phyloP scores from a whole-genome alignment of 1,140 invertebrate species.

The Dryas iulia region DNA sequence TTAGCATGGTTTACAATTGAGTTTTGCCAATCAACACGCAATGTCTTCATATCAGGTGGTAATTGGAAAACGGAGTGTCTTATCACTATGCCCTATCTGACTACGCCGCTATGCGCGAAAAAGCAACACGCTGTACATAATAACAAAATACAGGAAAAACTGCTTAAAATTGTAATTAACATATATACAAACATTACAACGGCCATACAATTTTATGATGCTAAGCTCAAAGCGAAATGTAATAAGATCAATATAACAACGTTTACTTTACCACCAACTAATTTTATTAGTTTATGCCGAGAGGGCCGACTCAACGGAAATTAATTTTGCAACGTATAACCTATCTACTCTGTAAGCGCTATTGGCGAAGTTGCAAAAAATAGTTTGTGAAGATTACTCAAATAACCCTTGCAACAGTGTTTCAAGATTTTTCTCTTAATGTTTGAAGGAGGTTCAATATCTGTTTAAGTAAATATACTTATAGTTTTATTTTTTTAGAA shows the following conservation, averaged over 20 bases:
- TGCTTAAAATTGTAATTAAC: too few relatives aligned
- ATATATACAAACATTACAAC: neutral
- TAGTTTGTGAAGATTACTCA: neutral
- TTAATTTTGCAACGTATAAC: conserved; percentile 7
- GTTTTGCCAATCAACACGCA: too few relatives aligned
- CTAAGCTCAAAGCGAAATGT: neutral
- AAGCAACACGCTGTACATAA: too few relatives aligned
- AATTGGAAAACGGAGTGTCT: too few relatives aligned
- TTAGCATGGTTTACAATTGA: too few relatives aligned
- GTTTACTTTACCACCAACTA: neutral
- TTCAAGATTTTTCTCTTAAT: neutral
- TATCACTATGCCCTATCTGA: too few relatives aligned
- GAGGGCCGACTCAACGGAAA: conserved; percentile 4
- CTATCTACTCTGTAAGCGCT: neutral
- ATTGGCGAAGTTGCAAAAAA: neutral
- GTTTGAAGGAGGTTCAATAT: neutral
- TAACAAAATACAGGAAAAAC: too few relatives aligned
- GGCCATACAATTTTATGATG: neutral
- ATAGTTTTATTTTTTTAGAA: too few relatives aligned
- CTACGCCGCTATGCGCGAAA: too few relatives aligned
- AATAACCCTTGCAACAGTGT: neutral
- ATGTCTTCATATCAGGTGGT: too few relatives aligned
- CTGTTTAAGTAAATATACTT: neutral
- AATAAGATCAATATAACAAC: conserved; percentile 2
- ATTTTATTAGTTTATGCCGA: conserved; percentile 8